These are phyloP conservation scores for Monodelphis domestica DNA, from an alignment of 2,797 vertebrate species.

Conservation along the genomic window DNA sequence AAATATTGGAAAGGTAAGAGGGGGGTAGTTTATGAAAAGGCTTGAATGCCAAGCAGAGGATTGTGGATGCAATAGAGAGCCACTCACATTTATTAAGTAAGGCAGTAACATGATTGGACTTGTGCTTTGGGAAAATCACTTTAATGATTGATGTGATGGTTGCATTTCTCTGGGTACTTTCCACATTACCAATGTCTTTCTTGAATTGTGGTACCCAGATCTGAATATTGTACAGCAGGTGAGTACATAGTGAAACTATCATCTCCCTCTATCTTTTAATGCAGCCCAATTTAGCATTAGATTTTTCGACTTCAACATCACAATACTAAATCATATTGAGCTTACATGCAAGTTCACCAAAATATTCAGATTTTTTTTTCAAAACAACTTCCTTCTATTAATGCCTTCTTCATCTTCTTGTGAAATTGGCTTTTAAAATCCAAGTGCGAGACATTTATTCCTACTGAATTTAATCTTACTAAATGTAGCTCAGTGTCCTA, in stretches of 20 bases:
- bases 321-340: neutral
- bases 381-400: neutral
- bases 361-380: neutral
- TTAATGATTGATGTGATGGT: neutral
- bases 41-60: neutral
- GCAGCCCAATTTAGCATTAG: neutral
- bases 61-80: neutral
- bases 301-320: neutral
- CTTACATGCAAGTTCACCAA: neutral
- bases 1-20: neutral
- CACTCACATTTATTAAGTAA: neutral
- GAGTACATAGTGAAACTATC: neutral
- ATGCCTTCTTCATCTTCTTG: neutral
- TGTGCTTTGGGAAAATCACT: neutral
- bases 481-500: no score
- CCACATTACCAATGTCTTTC: no score
- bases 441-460: neutral
- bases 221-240: neutral
- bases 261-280: neutral
- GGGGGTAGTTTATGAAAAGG: neutral
- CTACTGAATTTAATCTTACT: no score
- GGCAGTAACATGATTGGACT: neutral
- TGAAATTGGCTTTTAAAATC: neutral
- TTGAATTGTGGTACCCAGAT: neutral
- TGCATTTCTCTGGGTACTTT: neutral